Evolutionary conservation across 2,113 vertebrate genomes (phyloP).

Genomic region (Tragulus kanchil): DNA sequence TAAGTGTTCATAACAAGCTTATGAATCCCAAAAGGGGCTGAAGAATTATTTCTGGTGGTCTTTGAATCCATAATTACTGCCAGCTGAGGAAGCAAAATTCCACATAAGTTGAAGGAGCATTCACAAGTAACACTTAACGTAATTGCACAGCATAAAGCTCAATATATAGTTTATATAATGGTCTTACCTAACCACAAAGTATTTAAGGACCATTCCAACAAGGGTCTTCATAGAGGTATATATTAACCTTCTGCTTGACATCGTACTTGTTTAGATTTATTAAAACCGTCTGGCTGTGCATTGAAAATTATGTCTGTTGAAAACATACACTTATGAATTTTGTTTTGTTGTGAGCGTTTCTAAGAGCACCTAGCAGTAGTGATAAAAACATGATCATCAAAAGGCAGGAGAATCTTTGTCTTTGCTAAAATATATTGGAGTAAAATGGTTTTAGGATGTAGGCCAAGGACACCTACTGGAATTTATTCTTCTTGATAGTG

Average conservation of each 20-base stretch:
- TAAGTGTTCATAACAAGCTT: constrained; percentile 48
- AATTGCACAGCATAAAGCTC: constrained; percentile 72
- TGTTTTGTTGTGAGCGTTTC: constrained; percentile 15
- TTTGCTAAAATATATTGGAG: constrained; percentile 20
- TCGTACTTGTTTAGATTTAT: constrained; percentile 57
- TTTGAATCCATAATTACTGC: constrained; percentile 77
- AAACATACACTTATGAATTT: constrained; percentile 59
- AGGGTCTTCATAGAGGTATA: constrained; percentile 38
- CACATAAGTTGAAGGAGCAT: constrained; percentile 74
- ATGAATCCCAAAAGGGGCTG: not conserved
- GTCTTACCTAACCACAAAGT: constrained; percentile 66
- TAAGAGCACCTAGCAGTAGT: constrained; percentile 3
- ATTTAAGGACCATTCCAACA: constrained; percentile 31
- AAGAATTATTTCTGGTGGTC: constrained; percentile 77
- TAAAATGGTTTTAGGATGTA: constrained; percentile 36
- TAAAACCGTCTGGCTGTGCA: constrained; percentile 5
- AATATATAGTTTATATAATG: constrained; percentile 63
- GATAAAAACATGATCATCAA: constrained; percentile 10
- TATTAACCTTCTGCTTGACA: constrained; percentile 61
- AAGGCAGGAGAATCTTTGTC: not conserved
- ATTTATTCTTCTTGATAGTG: constrained; percentile 2
- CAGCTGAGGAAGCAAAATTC: constrained; percentile 79
- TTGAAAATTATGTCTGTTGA: constrained; percentile 33
- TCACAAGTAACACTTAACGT: constrained; percentile 76
- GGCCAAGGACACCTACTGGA: not conserved